phyloP scores from a whole-genome alignment of 2,113 vertebrate genomes.

The Mastomys natalensis region DNA sequence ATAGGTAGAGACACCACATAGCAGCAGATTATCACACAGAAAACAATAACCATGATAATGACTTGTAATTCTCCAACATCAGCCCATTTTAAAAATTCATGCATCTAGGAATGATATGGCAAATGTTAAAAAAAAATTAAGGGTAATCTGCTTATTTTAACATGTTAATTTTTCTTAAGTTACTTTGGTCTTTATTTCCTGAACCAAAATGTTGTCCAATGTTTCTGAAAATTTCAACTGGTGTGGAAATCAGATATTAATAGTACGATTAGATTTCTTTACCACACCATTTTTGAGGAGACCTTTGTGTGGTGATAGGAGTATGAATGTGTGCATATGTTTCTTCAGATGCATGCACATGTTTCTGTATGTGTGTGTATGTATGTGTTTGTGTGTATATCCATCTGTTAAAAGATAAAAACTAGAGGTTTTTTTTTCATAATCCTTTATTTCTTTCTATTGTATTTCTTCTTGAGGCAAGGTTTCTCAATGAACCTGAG shows the following conservation, averaged over 20 bases:
- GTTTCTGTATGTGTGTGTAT: too few species aligned
- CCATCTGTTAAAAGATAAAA: neutral
- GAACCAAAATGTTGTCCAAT: neutral
- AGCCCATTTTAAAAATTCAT: conserved; percentile 25
- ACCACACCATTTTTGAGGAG: neutral
- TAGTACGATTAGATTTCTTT: neutral
- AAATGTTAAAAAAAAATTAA: too few species aligned
- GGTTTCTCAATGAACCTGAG: neutral
- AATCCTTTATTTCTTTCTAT: neutral
- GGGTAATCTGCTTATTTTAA: neutral
- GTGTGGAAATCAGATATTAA: neutral
- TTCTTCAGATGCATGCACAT: neutral
- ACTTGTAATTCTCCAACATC: neutral
- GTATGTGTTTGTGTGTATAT: neutral
- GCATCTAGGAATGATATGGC: neutral
- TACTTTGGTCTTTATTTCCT: neutral
- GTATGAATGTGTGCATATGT: too few species aligned
- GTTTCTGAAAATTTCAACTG: neutral
- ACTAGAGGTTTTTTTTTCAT: neutral
- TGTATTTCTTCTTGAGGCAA: neutral
- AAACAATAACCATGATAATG: neutral
- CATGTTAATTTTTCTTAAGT: neutral
- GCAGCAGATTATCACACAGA: neutral
- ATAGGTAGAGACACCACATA: neutral
- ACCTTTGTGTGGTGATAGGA: neutral